Percentiles rank a stretch among this genome's conserved stretches.
Conservation (phyloP, 2,113 vertebrate genomes). For the Anguilla rostrata region DNA sequence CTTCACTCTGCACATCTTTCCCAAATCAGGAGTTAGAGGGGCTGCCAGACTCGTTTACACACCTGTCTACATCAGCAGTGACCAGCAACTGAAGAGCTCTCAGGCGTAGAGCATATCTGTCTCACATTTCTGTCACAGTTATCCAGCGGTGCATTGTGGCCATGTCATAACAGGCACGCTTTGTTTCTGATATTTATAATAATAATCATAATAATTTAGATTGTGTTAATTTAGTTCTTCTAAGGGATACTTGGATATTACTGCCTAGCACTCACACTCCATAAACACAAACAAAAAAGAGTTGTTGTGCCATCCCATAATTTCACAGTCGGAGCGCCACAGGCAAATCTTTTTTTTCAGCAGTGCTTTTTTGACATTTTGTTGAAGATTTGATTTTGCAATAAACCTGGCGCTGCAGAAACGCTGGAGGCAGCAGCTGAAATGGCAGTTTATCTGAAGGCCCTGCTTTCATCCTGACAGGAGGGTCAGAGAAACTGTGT, state of each 20-base stretch:
- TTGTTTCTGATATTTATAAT: not conserved
- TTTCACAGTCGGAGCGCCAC: not conserved
- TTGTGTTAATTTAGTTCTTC: too few species aligned
- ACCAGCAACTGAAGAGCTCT: not conserved
- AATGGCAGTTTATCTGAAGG: not conserved
- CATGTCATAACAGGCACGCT: not conserved
- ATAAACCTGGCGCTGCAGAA: not conserved
- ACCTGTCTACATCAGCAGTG: not conserved
- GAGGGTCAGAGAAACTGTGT: not conserved
- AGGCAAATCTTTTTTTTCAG: not conserved
- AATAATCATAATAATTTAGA: not conserved
- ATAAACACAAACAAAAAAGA: not conserved
- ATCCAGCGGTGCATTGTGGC: not conserved
- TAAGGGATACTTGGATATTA: too few species aligned
- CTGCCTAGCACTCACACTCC: not conserved
- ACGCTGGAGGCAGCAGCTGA: not conserved
- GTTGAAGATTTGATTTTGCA: not conserved
- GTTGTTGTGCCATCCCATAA: not conserved
- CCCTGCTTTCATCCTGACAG: not conserved
- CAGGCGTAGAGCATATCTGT: slow-evolving; percentile 27
- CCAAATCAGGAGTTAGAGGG: slow-evolving; percentile 3
- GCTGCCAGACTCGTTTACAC: not conserved
- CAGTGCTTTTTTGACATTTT: not conserved
- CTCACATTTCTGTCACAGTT: not conserved
- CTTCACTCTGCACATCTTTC: not conserved